phyloP scores from a whole-genome alignment of 1,140 invertebrate species.

The Oryctes rhinoceros region DNA sequence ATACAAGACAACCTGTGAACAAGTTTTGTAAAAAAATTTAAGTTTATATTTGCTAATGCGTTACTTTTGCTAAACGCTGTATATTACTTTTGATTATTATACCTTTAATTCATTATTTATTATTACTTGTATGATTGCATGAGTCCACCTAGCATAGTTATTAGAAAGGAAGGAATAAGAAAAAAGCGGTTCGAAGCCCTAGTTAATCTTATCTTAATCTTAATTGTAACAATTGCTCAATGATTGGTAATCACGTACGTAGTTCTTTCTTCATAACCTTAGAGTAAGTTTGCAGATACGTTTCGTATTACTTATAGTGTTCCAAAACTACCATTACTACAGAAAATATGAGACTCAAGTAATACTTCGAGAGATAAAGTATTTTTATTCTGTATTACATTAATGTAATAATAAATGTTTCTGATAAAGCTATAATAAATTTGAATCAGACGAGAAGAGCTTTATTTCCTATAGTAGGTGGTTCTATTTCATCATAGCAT shows the following conservation, averaged over 20 bases:
- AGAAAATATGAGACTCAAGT: conserved; percentile 2
- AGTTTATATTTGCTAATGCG: no score
- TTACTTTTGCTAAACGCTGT: no score
- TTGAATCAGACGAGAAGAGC: conserved; percentile 25
- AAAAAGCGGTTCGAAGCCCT: no score
- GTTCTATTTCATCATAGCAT: not conserved
- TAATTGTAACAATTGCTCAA: conserved; percentile 7
- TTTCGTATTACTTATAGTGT: not conserved
- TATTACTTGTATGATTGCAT: no score
- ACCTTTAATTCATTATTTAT: no score
- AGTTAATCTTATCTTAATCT: not conserved
- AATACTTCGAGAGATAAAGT: conserved; percentile 14
- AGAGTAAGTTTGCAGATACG: not conserved
- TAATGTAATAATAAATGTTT: conserved; percentile 39
- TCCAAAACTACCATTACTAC: not conserved
- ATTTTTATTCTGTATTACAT: conserved; percentile 39
- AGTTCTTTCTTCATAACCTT: not conserved
- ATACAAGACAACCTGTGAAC: no score
- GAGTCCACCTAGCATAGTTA: no score
- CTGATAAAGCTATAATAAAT: conserved; percentile 24
- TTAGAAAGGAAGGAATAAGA: no score
- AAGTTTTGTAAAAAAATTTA: no score
- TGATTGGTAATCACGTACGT: not conserved
- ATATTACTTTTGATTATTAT: no score
- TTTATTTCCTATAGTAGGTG: not conserved